Evolutionary conservation across 2,888 invertebrate genomes (phyloP).

Genomic region (Caenorhabditis drosophilae): DNA sequence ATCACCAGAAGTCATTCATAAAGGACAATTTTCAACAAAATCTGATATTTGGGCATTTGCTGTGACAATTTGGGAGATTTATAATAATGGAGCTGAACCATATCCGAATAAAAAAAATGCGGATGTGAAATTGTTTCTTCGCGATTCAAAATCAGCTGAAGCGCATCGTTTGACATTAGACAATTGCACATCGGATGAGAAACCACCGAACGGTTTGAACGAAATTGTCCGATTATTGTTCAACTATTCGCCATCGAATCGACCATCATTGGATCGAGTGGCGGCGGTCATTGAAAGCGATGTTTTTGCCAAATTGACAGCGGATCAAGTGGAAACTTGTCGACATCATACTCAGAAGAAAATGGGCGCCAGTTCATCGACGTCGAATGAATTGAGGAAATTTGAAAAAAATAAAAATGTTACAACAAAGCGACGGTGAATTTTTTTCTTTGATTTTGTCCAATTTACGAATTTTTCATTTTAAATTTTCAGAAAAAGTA

Average conservation of each 20-base stretch:
- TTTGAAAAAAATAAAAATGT: too few species aligned
- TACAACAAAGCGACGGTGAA: too few species aligned
- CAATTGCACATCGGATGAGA: background rate
- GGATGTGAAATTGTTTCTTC: background rate
- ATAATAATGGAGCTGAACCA: constrained; percentile 19
- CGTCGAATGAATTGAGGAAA: too few species aligned
- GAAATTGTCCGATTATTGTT: background rate
- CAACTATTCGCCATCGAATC: background rate
- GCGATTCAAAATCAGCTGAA: background rate
- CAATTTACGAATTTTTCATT: too few species aligned
- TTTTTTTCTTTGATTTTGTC: too few species aligned
- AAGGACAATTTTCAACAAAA: constrained; percentile 11
- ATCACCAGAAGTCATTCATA: constrained; percentile 11
- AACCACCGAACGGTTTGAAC: background rate
- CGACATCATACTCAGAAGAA: too few species aligned
- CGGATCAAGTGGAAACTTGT: too few species aligned
- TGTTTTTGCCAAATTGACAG: background rate
- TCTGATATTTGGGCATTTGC: constrained; percentile 27
- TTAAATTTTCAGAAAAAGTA: too few species aligned
- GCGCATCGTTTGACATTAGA: background rate
- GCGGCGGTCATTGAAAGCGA: background rate
- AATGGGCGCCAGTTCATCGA: too few species aligned
- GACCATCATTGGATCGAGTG: background rate
- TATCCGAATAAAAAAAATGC: constrained; percentile 5
- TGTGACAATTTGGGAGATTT: constrained; percentile 25